Conservation (phyloP, 2,888 invertebrate genomes). For the Steinernema scapterisci region DNA sequence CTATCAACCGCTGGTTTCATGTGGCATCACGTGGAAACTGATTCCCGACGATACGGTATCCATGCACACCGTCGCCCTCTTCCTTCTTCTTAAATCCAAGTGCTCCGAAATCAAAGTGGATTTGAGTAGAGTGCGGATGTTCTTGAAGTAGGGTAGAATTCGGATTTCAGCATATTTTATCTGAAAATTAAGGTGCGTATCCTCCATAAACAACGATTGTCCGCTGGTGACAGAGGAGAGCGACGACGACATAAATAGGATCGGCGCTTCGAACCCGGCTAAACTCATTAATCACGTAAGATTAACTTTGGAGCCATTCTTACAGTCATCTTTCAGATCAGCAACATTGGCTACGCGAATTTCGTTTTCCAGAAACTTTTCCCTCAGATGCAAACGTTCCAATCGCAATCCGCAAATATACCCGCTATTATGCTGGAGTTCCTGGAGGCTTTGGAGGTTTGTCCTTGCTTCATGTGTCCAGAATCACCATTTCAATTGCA, state of each 20-base stretch:
- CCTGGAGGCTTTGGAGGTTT: background rate
- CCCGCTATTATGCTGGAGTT: background rate
- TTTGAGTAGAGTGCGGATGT: background rate
- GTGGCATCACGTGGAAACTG: background rate
- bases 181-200: background rate
- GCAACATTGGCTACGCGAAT: constrained; percentile 25
- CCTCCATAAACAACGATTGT: constrained; percentile 9
- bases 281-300: constrained; percentile 4
- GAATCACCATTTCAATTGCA: background rate
- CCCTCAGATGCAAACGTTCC: constrained; percentile 20
- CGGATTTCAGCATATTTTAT: background rate
- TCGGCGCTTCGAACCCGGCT: constrained; percentile 5
- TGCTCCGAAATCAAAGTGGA: constrained; percentile 14
- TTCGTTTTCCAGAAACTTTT: constrained; percentile 27
- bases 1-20: constrained; percentile 23
- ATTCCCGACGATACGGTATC: constrained; percentile 18
- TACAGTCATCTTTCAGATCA: background rate
- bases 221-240: constrained; percentile 3
- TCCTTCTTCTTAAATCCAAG: constrained; percentile 4
- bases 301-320: no score
- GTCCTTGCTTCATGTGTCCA: no score
- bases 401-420: constrained; percentile 8
- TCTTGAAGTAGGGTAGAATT: background rate
- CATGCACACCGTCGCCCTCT: constrained; percentile 17
- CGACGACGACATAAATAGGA: background rate